phyloP scores from a whole-genome alignment of 2,888 invertebrate species.

The Rapana venosa region DNA sequence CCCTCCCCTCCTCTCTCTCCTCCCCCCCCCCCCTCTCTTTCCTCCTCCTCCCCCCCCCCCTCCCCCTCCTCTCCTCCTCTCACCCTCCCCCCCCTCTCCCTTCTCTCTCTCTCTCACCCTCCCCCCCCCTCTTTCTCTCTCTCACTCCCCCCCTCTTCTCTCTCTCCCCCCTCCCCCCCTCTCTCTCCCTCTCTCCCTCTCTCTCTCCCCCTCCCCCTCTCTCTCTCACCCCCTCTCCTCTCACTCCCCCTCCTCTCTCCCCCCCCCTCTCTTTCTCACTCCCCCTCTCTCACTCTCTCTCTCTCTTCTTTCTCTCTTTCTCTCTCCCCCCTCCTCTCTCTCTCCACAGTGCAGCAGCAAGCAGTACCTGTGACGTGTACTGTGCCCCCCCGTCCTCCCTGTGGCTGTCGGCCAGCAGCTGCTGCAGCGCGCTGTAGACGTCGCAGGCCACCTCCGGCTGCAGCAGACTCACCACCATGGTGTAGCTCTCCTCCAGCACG shows the following conservation, averaged over 20 bases:
- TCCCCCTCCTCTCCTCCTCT: too few species aligned
- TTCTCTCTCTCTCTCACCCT: too few species aligned
- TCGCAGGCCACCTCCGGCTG: conserved; percentile 34
- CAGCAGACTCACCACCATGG: conserved; percentile 33
- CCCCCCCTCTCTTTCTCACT: background rate
- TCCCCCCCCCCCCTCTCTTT: too few species aligned
- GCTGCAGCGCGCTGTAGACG: conserved; percentile 30
- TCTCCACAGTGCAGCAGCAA: too few species aligned
- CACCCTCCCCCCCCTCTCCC: too few species aligned
- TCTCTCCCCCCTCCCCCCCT: too few species aligned
- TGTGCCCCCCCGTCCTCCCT: background rate
- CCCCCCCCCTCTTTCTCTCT: too few species aligned
- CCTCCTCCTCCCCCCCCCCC: too few species aligned
- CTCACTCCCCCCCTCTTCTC: too few species aligned
- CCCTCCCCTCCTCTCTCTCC: too few species aligned
- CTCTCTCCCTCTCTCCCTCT: too few species aligned
- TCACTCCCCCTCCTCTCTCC: background rate
- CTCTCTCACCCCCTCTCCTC: background rate
- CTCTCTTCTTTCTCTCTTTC: background rate
- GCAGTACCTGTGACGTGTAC: background rate
- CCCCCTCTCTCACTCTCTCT: background rate
- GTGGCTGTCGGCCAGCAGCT: background rate
- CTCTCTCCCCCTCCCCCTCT: background rate
- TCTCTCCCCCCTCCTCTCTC: background rate
- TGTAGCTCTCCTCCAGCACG: conserved; percentile 34